Percentiles rank a stretch among this genome's conserved stretches.
phyloP scores from a whole-genome alignment of 37 sponge, comb jelly and placozoan genomes.

The Haliclona indistincta region DNA sequence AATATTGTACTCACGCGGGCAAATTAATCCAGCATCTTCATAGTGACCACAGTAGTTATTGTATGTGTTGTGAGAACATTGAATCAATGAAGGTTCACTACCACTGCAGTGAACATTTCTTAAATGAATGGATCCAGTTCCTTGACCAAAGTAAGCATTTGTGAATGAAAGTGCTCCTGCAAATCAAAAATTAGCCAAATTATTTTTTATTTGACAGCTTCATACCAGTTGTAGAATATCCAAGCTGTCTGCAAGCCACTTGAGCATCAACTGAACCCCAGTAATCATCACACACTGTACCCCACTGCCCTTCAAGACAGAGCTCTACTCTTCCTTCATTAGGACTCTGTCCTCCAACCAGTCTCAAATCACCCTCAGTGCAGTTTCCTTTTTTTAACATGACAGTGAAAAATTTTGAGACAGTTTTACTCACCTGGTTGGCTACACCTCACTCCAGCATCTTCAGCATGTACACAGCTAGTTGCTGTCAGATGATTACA shows the following conservation, averaged over 20 bases:
- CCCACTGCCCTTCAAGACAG: neutral
- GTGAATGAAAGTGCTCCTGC: neutral
- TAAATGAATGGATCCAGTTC: neutral
- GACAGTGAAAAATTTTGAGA: neutral
- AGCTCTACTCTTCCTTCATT: conserved; percentile 4
- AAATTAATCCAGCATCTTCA: no score
- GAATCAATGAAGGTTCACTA: neutral
- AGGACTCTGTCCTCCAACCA: neutral
- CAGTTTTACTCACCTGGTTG: neutral
- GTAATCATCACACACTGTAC: neutral
- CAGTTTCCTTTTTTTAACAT: no score
- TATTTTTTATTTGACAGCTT: neutral
- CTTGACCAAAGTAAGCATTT: neutral
- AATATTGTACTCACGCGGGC: no score
- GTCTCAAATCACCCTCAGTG: neutral
- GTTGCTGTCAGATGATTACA: neutral
- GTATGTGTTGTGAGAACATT: neutral
- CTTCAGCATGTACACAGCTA: neutral
- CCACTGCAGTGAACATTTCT: conserved; percentile 7
- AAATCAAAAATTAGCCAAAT: neutral
- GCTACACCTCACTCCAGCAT: conserved; percentile 16
- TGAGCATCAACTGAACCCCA: conserved; percentile 5
- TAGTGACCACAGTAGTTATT: no score
- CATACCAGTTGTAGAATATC: neutral
- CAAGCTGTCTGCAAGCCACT: conserved; percentile 7